Conservation (phyloP, 2,797 vertebrate species). For the Anabas testudineus region DNA sequence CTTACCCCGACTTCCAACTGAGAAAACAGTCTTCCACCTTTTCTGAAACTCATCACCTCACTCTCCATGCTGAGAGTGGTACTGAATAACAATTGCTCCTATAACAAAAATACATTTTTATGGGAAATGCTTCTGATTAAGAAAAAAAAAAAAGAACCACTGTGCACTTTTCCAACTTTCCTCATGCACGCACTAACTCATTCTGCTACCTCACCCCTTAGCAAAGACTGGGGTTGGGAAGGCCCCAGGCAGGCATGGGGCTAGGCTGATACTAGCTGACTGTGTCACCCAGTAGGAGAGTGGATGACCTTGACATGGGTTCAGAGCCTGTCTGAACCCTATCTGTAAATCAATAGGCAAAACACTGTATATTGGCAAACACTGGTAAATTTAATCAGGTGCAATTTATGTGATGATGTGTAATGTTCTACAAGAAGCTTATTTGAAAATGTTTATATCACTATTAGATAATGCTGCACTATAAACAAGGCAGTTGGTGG, state of each 20-base stretch:
- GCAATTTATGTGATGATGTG: conserved; percentile 43
- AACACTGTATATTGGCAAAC: conserved; percentile 57
- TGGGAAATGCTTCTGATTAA: conserved; percentile 3
- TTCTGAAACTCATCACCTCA: conserved; percentile 28
- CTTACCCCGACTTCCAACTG: conserved; percentile 47
- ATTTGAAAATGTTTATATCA: conserved; percentile 7
- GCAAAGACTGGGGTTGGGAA: conserved; percentile 8
- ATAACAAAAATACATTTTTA: conserved; percentile 1
- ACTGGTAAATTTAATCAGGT: conserved; percentile 42
- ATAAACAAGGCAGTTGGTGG: conserved; percentile 10
- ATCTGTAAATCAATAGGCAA: conserved; percentile 73
- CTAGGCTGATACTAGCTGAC: conserved; percentile 27
- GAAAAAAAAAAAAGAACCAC: conserved; percentile 25
- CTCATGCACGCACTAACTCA: conserved; percentile 17
- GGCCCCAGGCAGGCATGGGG: conserved; percentile 38
- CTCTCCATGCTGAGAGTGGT: conserved; percentile 3
- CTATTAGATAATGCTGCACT: conserved; percentile 3
- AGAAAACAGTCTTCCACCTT: conserved; percentile 48
- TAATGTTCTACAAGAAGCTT: conserved; percentile 3
- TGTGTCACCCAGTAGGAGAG: conserved; percentile 29
- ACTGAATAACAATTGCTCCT: conserved; percentile 33
- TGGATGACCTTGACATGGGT: conserved; percentile 71
- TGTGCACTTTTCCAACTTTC: conserved; percentile 30
- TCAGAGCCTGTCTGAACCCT: conserved; percentile 54
- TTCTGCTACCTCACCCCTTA: too few relatives aligned